Evolutionary conservation across 2,113 vertebrate genomes (phyloP).

Genomic region (Cinclus cinclus): DNA sequence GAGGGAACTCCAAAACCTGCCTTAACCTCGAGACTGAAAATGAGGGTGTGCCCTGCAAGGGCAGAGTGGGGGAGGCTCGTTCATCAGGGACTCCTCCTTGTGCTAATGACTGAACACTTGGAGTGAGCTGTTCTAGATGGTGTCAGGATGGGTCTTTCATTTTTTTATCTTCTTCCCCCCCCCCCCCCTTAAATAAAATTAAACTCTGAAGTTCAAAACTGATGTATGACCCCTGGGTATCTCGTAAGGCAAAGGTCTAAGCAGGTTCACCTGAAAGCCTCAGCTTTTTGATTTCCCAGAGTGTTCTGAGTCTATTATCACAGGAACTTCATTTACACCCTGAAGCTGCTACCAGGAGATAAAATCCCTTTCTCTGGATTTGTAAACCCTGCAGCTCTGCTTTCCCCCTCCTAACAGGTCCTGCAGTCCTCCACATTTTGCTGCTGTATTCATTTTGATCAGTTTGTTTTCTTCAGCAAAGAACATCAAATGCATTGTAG

Average conservation of each 20-base stretch:
- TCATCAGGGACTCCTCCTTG: not conserved
- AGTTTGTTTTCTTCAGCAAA: not conserved
- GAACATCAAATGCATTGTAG: not conserved
- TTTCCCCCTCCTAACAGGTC: not conserved
- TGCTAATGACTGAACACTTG: not conserved
- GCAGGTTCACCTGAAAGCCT: not conserved
- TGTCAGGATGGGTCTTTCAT: too few species aligned
- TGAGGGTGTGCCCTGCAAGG: not conserved
- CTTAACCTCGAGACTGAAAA: not conserved
- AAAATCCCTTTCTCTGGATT: not conserved
- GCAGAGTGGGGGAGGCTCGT: not conserved
- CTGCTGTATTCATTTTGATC: not conserved
- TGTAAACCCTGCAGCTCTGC: not conserved
- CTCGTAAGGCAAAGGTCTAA: not conserved
- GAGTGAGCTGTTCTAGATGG: not conserved
- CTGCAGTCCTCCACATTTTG: not conserved
- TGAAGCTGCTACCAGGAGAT: not conserved
- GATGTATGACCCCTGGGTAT: not conserved
- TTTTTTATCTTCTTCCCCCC: too few species aligned
- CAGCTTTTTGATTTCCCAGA: not conserved
- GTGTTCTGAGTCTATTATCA: not conserved
- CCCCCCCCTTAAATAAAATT: not conserved
- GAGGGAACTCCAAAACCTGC: not conserved
- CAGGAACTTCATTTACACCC: not conserved
- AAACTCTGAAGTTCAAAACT: not conserved